Evolutionary conservation across 2,113 vertebrate species (phyloP), one percentile per base, ranked within the genome.

Genomic region (Platichthys flesus): DNA sequence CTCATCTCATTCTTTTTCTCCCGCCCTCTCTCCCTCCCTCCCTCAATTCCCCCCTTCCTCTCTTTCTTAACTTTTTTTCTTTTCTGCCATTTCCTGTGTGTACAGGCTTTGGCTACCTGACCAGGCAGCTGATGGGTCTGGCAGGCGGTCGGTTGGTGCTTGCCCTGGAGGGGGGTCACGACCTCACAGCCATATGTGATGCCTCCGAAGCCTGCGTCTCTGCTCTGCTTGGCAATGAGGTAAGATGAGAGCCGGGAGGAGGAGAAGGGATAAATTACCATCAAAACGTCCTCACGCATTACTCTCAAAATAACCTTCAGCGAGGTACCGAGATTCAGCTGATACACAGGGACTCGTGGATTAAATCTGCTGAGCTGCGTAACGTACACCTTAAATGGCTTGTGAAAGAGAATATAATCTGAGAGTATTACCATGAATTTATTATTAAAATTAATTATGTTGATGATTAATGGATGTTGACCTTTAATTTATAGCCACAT

Each of bases 181-280:
- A 99, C 95, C 96, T 99, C 85, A 99, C 97, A 0, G 98, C 98
- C 90, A 99, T 99, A 85, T 99, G 98, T 0, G 98, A 99, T 31
- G 97, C 97, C 76, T 99, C 98, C 0, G 98, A 99, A 94, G 96
- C 98, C 1, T 99, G 98, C 59, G 96, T 99, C 76, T 97, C 97
- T 70, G 97, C 97, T 90, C 88, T 99, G 89, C 95, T 99, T 72
- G 97, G 97, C 83, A 97, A 97, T 0, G 97, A 98, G 97, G 98
- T 99, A 96, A 89, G 78, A 81, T 31, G 62, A 65, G 45, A 42
- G 51, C 47, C 20, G 35, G 56, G 5, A 10, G 56, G 5, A 10
- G 49, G 31, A n/a, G 62, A 37, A 52, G 51, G 21, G 21, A 83
- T 15, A 24, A 16, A 58, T 78, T 59, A 21, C 24, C 0, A 3